A percentile compares a stretch with the other conserved stretches of the same genome.
phyloP scores from a whole-genome alignment of 2,113 vertebrate species.

The Larimichthys crocea region DNA sequence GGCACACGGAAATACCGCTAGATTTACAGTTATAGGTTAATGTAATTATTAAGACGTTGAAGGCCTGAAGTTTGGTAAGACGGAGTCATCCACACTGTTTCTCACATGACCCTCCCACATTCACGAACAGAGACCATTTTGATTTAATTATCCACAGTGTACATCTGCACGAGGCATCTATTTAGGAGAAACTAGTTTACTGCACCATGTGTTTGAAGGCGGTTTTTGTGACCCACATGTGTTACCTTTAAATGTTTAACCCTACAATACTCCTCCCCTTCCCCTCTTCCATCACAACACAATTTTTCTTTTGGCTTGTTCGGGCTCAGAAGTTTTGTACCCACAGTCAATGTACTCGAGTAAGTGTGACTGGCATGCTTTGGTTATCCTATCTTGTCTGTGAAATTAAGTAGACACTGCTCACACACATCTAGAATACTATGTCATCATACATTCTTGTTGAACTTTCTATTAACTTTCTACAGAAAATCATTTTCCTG shows the following conservation, averaged over 20 bases:
- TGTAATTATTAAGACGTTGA: not conserved
- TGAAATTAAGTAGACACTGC: not conserved
- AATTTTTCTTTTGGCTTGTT: not conserved
- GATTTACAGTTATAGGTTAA: not conserved
- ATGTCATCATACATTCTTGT: not conserved
- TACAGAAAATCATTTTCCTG: not conserved
- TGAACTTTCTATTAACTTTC: not conserved
- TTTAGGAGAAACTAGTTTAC: conserved; percentile 18
- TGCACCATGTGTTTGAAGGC: conserved; percentile 17
- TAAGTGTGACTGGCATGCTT: not conserved
- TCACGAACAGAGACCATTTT: conserved; percentile 19
- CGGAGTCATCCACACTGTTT: too few species aligned
- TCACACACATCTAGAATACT: not conserved
- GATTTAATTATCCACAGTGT: conserved; percentile 13
- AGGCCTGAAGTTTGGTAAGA: not conserved
- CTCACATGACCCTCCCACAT: not conserved
- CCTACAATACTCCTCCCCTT: not conserved
- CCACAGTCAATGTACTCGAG: conserved; percentile 9
- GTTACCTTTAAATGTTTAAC: conserved; percentile 32
- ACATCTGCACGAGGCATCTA: not conserved
- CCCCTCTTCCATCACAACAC: not conserved
- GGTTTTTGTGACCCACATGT: not conserved
- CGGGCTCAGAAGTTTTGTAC: not conserved
- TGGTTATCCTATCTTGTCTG: not conserved
- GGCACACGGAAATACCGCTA: too few species aligned